Conservation (phyloP, 2,797 vertebrate genomes). For the Pagetopsis macropterus region DNA sequence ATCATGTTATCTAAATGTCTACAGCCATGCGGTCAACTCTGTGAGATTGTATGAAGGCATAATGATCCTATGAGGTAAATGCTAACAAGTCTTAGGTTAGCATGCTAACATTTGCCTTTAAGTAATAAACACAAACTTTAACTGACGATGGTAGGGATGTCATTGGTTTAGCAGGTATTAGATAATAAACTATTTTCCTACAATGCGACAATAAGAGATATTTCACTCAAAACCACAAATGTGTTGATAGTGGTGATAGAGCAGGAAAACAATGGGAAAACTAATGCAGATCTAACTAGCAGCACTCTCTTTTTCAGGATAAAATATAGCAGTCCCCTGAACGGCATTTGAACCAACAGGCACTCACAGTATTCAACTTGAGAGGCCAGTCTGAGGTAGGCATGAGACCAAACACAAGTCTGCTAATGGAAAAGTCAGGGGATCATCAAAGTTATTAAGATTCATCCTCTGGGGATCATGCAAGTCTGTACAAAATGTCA, state of each 20-base stretch:
- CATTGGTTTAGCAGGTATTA: not conserved
- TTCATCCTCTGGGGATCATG: constrained; percentile 26
- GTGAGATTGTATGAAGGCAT: not conserved
- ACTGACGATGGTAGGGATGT: not conserved
- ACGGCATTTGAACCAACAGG: constrained; percentile 5
- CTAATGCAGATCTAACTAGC: not conserved
- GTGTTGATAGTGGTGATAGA: not conserved
- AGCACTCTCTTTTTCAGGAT: not conserved
- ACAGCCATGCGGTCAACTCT: not conserved
- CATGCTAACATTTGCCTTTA: not conserved
- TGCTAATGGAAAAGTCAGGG: not conserved
- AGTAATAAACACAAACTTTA: not conserved
- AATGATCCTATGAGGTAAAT: not conserved
- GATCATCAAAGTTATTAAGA: constrained; percentile 17
- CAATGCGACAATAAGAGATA: too few species aligned
- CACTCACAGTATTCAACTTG: not conserved
- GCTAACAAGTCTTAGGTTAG: not conserved
- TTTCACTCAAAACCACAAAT: not conserved
- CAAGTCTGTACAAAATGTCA: constrained; percentile 4
- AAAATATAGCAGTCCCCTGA: constrained; percentile 2
- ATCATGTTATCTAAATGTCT: not conserved
- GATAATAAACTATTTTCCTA: not conserved
- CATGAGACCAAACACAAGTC: not conserved
- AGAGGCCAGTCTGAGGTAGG: not conserved
- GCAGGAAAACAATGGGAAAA: not conserved